Evolutionary conservation across 2,888 invertebrate genomes (phyloP).

Genomic region (Sphinx pinastri): DNA sequence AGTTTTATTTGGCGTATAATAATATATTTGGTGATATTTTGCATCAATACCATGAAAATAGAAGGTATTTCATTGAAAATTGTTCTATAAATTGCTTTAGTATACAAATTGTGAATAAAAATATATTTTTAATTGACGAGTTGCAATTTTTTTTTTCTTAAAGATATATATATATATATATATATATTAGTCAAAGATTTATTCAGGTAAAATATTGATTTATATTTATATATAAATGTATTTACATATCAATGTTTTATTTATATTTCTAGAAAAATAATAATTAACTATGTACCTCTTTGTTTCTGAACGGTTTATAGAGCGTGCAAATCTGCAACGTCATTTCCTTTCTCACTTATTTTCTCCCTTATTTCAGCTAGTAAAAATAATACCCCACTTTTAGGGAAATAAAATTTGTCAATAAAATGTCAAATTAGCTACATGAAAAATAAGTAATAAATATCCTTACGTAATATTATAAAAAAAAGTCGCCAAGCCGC

Average conservation of each 20-base stretch:
- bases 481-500: no score
- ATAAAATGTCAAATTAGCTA: not conserved
- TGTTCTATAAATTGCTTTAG: not conserved
- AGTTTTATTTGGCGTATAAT: not conserved
- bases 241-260: not conserved
- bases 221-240: not conserved
- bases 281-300: not conserved
- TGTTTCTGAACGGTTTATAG: slow-evolving; percentile 44
- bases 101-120: no score
- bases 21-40: not conserved
- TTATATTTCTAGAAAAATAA: not conserved
- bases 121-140: no score
- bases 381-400: not conserved
- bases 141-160: not conserved
- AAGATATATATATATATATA: no score
- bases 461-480: no score
- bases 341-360: slow-evolving; percentile 25
- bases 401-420: not conserved
- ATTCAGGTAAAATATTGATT: not conserved
- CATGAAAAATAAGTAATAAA: no score
- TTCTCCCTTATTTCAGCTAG: not conserved
- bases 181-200: not conserved
- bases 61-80: not conserved
- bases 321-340: slow-evolving; percentile 27
- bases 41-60: no score